These are phyloP conservation scores for Ormyrus thymus DNA, from an alignment of 2,888 invertebrate genomes.

Conservation along the genomic window DNA sequence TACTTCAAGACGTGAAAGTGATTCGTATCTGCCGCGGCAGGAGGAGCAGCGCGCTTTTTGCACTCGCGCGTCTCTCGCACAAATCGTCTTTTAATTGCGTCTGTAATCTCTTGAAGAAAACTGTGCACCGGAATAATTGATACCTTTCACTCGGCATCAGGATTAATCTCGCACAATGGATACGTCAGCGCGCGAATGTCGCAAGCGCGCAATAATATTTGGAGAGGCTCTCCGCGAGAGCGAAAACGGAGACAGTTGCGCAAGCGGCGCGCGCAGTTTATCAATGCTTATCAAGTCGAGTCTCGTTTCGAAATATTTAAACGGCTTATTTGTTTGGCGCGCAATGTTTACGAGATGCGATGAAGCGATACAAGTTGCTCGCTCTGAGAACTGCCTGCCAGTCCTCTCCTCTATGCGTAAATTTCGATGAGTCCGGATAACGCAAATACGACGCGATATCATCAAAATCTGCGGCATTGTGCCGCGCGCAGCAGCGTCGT, in stretches of 20 bases:
- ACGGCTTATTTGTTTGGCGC: conserved; percentile 38
- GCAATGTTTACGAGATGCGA: conserved; percentile 38
- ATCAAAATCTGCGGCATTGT: conserved; percentile 25
- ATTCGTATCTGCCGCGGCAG: conserved; percentile 13
- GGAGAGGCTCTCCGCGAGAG: neutral
- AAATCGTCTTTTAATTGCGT: conserved; percentile 47
- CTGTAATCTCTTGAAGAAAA: neutral
- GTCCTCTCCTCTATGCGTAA: conserved; percentile 2
- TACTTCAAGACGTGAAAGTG: conserved; percentile 24
- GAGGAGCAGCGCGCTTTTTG: no score
- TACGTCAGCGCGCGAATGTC: conserved; percentile 3
- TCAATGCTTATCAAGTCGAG: conserved; percentile 18
- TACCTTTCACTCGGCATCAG: conserved; percentile 32
- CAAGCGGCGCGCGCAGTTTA: conserved; percentile 2
- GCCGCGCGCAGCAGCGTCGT: neutral
- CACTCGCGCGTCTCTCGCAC: neutral
- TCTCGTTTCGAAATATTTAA: conserved; percentile 46
- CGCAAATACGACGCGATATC: conserved; percentile 37
- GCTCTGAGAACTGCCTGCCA: neutral
- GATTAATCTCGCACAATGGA: conserved; percentile 35
- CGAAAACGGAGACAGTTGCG: neutral
- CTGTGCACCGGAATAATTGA: conserved; percentile 5
- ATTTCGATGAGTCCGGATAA: conserved; percentile 44
- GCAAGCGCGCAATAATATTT: neutral
- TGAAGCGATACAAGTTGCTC: conserved; percentile 14